Percentiles rank a stretch among this genome's conserved stretches.
Evolutionary conservation across 2,888 invertebrate genomes (phyloP).

Genomic region (Tetanocera ferruginea): DNA sequence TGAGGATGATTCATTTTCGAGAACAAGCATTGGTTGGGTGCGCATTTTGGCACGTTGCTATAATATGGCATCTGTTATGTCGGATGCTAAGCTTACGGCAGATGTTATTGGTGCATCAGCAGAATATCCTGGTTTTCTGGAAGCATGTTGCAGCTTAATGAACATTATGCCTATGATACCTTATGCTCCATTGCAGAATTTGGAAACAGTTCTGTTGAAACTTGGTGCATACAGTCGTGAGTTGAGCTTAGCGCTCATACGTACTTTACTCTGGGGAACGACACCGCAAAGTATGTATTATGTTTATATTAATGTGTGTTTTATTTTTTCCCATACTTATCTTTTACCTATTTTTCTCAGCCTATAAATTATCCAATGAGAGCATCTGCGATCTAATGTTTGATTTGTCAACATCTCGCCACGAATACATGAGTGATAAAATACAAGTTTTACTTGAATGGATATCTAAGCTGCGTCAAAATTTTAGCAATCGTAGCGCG

Average conservation of each 20-base stretch:
- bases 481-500: conserved; percentile 60
- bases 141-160: conserved; percentile 80
- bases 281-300: conserved; percentile 66
- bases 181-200: conserved; percentile 72
- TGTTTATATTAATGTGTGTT: not conserved
- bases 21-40: conserved; percentile 85
- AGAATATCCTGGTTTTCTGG: conserved; percentile 76
- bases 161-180: conserved; percentile 77
- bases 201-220: conserved; percentile 79
- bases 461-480: conserved; percentile 72
- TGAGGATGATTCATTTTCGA: conserved; percentile 69
- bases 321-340: not conserved
- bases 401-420: conserved; percentile 78
- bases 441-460: conserved; percentile 80
- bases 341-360: conserved; percentile 49
- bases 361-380: conserved; percentile 70
- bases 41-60: conserved; percentile 85
- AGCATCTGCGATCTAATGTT: conserved; percentile 85
- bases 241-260: conserved; percentile 73
- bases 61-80: conserved; percentile 69
- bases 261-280: conserved; percentile 74
- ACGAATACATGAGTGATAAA: conserved; percentile 72
- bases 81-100: conserved; percentile 64
- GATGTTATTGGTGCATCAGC: conserved; percentile 74
- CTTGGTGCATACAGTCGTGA: conserved; percentile 77